These are phyloP conservation scores for Acheta domesticus DNA, from an alignment of 2,888 invertebrate genomes.

Conservation along the genomic window DNA sequence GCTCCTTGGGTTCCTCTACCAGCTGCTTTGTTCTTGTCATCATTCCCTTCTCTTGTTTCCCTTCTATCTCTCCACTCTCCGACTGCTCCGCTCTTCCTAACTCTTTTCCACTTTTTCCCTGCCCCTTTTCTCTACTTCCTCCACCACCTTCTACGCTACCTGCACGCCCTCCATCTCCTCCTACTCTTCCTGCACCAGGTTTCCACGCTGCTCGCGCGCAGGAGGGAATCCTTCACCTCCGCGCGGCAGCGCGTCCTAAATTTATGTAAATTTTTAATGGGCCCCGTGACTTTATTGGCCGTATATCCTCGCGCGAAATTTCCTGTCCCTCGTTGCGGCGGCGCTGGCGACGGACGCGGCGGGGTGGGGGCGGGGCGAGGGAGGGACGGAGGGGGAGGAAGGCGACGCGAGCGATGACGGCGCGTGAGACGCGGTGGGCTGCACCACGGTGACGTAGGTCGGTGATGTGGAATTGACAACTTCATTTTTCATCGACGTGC, in stretches of 20 bases:
- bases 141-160: not conserved
- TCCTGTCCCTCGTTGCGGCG: conserved; percentile 1
- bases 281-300: conserved; percentile 1
- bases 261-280: conserved; percentile 18
- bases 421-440: not conserved
- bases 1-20: no score
- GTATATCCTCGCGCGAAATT: conserved; percentile 11
- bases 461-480: no score
- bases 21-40: no score
- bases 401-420: not conserved
- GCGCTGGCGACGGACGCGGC: not conserved
- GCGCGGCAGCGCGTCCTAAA: not conserved
- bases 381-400: not conserved
- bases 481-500: no score
- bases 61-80: no score
- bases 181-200: not conserved
- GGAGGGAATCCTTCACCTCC: not conserved
- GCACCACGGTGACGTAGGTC: no score
- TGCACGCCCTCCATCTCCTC: not conserved
- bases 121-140: not conserved
- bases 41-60: no score
- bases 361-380: not conserved
- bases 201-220: conserved; percentile 1
- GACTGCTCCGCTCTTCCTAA: not conserved
- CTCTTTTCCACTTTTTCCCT: not conserved